phyloP scores from a whole-genome alignment of 2,113 vertebrate species.

The Anser cygnoides region DNA sequence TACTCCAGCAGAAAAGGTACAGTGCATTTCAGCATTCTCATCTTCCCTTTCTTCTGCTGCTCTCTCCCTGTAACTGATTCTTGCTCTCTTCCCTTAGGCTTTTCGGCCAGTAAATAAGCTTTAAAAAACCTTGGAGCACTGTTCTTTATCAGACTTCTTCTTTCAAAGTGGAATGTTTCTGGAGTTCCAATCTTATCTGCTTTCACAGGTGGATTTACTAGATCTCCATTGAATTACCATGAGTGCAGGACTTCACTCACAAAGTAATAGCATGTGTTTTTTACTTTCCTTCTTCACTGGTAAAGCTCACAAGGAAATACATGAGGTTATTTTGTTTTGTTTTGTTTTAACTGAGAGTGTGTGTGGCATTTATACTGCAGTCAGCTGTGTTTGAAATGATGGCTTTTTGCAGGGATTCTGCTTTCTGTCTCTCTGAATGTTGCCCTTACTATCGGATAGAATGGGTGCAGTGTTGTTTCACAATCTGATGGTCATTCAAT shows the following conservation, averaged over 20 bases:
- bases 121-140: slow-evolving; percentile 43
- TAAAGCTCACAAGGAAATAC: not conserved
- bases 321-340: not conserved
- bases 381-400: not conserved
- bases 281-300: not conserved
- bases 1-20: slow-evolving; percentile 79
- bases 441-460: not conserved
- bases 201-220: slow-evolving; percentile 5
- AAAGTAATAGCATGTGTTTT: not conserved
- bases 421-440: not conserved
- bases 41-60: not conserved
- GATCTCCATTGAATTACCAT: not conserved
- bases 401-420: not conserved
- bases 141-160: slow-evolving; percentile 54
- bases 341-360: not conserved
- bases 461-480: not conserved
- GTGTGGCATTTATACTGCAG: not conserved
- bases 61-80: not conserved
- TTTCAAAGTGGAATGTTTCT: slow-evolving; percentile 51
- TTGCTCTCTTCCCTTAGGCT: slow-evolving; percentile 13
- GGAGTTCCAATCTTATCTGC: slow-evolving; percentile 59
- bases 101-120: slow-evolving; percentile 50
- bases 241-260: not conserved
- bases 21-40: not conserved
- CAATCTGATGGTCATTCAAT: not conserved